phyloP scores from a whole-genome alignment of 2,113 vertebrate species.

The Apodemus sylvaticus region DNA sequence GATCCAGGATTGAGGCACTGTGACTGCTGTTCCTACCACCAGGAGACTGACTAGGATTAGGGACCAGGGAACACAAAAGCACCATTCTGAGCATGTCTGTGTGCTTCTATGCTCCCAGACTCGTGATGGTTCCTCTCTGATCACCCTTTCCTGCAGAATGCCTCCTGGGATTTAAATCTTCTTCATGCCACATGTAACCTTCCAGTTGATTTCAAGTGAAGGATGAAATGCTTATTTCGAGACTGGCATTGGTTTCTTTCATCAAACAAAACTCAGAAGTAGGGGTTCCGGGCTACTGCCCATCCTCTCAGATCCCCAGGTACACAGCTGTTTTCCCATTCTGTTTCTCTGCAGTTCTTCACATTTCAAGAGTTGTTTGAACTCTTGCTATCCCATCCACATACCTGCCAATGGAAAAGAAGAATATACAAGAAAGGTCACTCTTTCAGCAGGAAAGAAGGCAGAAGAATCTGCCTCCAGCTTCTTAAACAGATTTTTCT shows the following conservation, averaged over 20 bases:
- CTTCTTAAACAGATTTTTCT: background rate
- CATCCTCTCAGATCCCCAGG: background rate
- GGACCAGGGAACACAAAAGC: background rate
- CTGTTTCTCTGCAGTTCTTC: background rate
- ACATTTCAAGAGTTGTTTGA: background rate
- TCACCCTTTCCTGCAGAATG: background rate
- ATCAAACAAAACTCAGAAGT: background rate
- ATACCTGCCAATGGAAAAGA: background rate
- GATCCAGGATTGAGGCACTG: background rate
- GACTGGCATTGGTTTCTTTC: background rate
- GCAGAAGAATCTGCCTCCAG: background rate
- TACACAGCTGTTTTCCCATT: background rate
- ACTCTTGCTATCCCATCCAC: background rate
- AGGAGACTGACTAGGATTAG: background rate
- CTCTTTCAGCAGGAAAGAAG: background rate
- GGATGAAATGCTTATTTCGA: background rate
- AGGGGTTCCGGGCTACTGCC: background rate
- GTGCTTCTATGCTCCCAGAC: accelerated
- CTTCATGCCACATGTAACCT: background rate
- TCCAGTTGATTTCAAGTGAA: background rate
- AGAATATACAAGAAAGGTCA: background rate
- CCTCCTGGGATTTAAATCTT: background rate
- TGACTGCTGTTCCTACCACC: too few relatives aligned
- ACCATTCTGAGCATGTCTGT: background rate
- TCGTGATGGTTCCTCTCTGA: background rate